Evolutionary conservation across 2,888 invertebrate species (phyloP).

Genomic region (Lottia gigantea): DNA sequence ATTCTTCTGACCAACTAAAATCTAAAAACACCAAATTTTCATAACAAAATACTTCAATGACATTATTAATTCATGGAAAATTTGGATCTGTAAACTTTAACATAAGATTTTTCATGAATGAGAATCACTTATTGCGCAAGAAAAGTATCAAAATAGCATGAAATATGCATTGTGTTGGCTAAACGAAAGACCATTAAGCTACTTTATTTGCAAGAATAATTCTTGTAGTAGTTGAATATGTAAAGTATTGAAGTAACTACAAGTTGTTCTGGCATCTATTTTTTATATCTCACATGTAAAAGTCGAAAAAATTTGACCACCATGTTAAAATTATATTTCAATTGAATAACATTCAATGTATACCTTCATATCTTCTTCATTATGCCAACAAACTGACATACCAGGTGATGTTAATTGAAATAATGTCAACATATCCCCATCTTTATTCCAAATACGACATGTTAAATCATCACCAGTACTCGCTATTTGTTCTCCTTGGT

Average conservation of each 20-base stretch:
- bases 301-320: no score
- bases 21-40: slow-evolving; percentile 47
- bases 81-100: background rate
- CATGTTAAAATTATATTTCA: no score
- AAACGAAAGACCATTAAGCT: no score
- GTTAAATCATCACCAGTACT: slow-evolving; percentile 83
- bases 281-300: no score
- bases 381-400: slow-evolving; percentile 76
- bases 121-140: no score
- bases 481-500: slow-evolving; percentile 76
- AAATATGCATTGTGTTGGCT: no score
- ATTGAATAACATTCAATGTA: slow-evolving; percentile 9
- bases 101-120: background rate
- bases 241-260: background rate
- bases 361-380: slow-evolving; percentile 76
- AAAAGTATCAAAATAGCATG: no score
- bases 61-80: background rate
- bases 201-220: background rate
- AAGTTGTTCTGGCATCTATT: background rate
- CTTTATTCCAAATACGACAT: slow-evolving; percentile 76
- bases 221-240: background rate
- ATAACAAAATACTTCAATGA: background rate
- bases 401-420: slow-evolving; percentile 77
- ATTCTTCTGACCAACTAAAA: slow-evolving; percentile 80
- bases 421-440: slow-evolving; percentile 72